These are phyloP conservation scores for Petromus typicus DNA, from an alignment of 2,113 vertebrate genomes.

Conservation along the genomic window DNA sequence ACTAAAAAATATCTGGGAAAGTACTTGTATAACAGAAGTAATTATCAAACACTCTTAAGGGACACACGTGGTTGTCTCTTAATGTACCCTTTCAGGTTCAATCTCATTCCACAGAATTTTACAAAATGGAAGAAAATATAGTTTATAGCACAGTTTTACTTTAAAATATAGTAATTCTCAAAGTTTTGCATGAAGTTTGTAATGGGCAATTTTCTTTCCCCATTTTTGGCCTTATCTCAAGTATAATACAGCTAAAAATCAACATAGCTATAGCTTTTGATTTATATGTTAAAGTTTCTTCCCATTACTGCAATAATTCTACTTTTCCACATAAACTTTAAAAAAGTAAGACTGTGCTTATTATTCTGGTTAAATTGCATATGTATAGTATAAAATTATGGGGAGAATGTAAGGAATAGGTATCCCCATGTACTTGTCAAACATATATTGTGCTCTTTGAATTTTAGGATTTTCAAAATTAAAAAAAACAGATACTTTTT, in stretches of 20 bases:
- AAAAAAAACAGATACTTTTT: slow-evolving; percentile 14
- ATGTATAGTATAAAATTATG: neutral
- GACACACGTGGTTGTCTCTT: neutral
- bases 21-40: neutral
- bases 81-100: neutral
- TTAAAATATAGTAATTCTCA: neutral
- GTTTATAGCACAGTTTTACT: neutral
- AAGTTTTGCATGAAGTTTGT: neutral
- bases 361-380: neutral
- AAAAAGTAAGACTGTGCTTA: slow-evolving; percentile 13
- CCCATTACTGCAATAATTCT: neutral
- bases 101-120: neutral
- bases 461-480: slow-evolving; percentile 49
- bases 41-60: neutral
- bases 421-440: neutral
- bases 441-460: neutral
- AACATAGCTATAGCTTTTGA: neutral
- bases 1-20: slow-evolving; percentile 29
- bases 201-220: neutral
- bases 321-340: neutral
- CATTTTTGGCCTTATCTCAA: neutral
- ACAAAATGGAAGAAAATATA: slow-evolving; percentile 3
- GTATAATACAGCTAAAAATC: neutral
- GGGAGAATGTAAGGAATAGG: neutral
- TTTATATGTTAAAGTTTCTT: neutral